Evolutionary conservation across 2,888 invertebrate genomes (phyloP).

Genomic region (Lycophotia porphyrea): DNA sequence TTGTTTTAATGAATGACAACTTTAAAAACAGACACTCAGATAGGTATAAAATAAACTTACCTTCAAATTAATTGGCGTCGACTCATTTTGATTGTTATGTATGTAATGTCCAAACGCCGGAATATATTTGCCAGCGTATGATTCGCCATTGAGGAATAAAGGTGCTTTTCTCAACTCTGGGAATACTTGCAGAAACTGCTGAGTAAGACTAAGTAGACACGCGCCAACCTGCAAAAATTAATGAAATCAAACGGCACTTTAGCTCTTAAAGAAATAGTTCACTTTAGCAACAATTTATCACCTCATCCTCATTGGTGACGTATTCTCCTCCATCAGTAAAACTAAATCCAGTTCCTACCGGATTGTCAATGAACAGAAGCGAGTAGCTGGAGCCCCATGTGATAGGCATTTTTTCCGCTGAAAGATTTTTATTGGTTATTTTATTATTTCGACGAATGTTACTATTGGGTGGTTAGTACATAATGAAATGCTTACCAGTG

Average conservation of each 20-base stretch:
- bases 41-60: background rate
- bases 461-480: too few species aligned
- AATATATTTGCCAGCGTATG: slow-evolving; percentile 86
- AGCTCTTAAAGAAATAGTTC: slow-evolving; percentile 80
- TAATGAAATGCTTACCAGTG: slow-evolving; percentile 26
- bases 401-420: slow-evolving; percentile 40
- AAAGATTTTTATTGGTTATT: background rate
- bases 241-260: slow-evolving; percentile 82
- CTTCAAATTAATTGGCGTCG: too few species aligned
- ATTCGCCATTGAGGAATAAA: slow-evolving; percentile 86
- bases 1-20: background rate
- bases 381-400: slow-evolving; percentile 72
- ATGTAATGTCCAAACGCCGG: slow-evolving; percentile 75
- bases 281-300: background rate
- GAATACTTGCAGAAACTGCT: slow-evolving; percentile 72
- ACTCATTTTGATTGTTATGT: slow-evolving; percentile 54
- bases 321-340: slow-evolving; percentile 42
- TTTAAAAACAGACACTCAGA: background rate
- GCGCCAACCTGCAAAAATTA: slow-evolving; percentile 63
- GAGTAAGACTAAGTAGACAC: slow-evolving; percentile 57
- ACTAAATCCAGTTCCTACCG: slow-evolving; percentile 82
- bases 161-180: slow-evolving; percentile 82
- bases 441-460: background rate
- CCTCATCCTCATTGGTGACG: slow-evolving; percentile 59
- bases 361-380: slow-evolving; percentile 90